Base-by-base conservation (phyloP, 2,888 invertebrate genomes). In the Dione vanillae region DNA sequence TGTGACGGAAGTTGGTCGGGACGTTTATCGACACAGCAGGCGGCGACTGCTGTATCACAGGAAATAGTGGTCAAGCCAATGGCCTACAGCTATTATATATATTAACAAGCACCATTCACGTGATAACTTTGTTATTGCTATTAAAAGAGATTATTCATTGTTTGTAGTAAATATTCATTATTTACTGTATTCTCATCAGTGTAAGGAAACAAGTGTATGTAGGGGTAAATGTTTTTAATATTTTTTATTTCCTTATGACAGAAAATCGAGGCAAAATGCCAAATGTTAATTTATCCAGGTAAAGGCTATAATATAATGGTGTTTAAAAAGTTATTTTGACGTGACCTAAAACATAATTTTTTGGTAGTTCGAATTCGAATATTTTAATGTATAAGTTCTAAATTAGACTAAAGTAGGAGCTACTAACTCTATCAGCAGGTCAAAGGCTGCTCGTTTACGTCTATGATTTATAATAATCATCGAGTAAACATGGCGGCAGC, bases 401-500 rank as follows among this genome's bases (percentile, higher is more conserved):
- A 62, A 70, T 19, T 65, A n/a, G 67, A 74, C 58, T 64, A 62
- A 65, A 56, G 62, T 62, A 64, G 72, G 35, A 72, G 70, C 67
- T 61, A 67, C 71, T 52, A 66, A 71, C 41, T 73, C 83, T 85
- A 87, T 85, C 84, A 79, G 84, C 85, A 81, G 90, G 88, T 90
- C 87, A 89, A 78, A 88, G 85, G 88, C 83, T 82, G 81, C 79
- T 77, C 79, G 81, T 83, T 83, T 84, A 82, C 80, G 78, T 85
- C 79, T 85, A 84, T 90, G 88, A 88, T 90, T 89, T 89, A 89
- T 89, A 87, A 86, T 86, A 86, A 87, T 86, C 81, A 83, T 76
- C 80, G 79, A 84, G 87, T 85, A 84, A 87, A 88, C 85, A 88
- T 79, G 82, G 80, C 82, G 81, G 79, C 79, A 79, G 81, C 85